phyloP scores from a whole-genome alignment of 2,113 vertebrate genomes.

The Setophaga petechia region DNA sequence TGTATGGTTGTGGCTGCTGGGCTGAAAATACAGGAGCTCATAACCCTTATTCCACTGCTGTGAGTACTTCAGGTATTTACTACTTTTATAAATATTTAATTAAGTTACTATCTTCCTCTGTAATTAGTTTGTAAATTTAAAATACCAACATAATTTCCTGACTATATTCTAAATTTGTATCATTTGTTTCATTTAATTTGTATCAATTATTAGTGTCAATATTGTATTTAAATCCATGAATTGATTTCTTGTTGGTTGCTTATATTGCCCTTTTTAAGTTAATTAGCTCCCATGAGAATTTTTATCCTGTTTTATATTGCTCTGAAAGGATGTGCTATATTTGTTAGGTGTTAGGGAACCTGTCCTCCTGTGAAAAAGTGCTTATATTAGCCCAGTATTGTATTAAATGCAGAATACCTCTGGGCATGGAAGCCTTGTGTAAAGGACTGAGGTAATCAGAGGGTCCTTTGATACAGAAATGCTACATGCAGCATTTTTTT shows the following conservation, averaged over 20 bases:
- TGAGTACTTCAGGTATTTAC: conserved; percentile 99
- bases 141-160: neutral
- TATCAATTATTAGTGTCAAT: neutral
- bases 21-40: conserved; percentile 93
- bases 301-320: neutral
- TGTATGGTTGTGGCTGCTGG: conserved; percentile 99
- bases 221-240: neutral
- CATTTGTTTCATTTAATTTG: accelerated
- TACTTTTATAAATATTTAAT: conserved; percentile 78
- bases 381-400: neutral
- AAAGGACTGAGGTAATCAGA: neutral
- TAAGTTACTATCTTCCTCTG: neutral
- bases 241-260: neutral
- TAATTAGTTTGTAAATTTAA: neutral
- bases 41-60: conserved; percentile 96
- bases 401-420: neutral
- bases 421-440: neutral
- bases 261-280: neutral
- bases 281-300: neutral
- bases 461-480: neutral
- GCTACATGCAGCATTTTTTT: neutral
- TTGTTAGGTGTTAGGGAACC: neutral
- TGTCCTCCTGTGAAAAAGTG: neutral
- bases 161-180: neutral
- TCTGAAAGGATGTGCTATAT: neutral